A percentile compares a stretch with the other conserved stretches of the same genome.
These are phyloP conservation scores for Diadumene lineata DNA, from an alignment of 92 coral and sea anemone genomes.

Conservation along the genomic window DNA sequence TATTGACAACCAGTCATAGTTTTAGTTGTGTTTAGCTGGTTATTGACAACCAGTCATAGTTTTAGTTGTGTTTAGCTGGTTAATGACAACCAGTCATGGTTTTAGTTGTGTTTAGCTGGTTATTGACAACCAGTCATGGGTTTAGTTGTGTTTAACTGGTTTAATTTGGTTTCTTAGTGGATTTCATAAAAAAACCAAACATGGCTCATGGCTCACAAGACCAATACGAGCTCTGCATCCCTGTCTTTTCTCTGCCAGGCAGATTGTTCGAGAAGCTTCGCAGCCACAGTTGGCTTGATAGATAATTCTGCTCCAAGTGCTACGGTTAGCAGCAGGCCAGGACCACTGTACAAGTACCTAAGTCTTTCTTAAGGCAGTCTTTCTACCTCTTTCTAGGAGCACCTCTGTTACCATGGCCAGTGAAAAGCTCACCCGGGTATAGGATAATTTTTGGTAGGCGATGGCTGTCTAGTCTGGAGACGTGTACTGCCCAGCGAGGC, in stretches of 20 bases:
- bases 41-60: no score
- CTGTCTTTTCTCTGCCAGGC: background rate
- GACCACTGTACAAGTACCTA: constrained; percentile 12
- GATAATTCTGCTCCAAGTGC: constrained; percentile 4
- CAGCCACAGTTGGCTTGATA: background rate
- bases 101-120: no score
- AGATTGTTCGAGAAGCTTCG: background rate
- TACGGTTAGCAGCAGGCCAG: background rate
- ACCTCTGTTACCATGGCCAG: constrained; percentile 37
- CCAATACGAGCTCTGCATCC: no score
- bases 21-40: no score
- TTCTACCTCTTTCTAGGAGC: constrained; percentile 34
- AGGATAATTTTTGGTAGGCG: constrained; percentile 39
- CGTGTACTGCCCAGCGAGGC: background rate
- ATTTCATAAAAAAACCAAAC: no score
- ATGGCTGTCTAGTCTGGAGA: background rate
- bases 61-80: no score
- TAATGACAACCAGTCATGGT: no score
- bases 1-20: no score
- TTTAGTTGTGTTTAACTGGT: no score
- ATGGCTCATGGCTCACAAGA: no score
- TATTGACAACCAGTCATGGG: no score
- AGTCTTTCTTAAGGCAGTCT: constrained; percentile 31
- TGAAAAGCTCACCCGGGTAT: constrained; percentile 38
- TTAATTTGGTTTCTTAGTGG: no score